phyloP scores from a whole-genome alignment of 2,888 invertebrate species.

The Protophormia terraenovae region DNA sequence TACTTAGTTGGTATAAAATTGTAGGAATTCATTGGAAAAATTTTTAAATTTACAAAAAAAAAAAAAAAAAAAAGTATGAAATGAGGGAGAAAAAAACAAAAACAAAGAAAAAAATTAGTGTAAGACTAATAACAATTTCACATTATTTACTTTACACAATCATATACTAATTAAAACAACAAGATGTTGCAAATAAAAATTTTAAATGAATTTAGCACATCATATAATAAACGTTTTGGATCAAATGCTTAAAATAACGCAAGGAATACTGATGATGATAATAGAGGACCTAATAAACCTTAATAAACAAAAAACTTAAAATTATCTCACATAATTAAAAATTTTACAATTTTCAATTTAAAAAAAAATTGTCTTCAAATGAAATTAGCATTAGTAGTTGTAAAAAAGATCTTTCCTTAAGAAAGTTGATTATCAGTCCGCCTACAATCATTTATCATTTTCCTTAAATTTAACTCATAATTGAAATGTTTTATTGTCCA shows the following conservation, averaged over 20 bases:
- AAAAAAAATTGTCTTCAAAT: not conserved
- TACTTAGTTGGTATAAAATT: too few species aligned
- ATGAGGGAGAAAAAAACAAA: not conserved
- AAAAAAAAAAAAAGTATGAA: not conserved
- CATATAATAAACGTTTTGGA: too few species aligned
- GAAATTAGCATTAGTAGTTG: too few species aligned
- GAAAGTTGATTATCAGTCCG: too few species aligned
- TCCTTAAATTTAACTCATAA: not conserved
- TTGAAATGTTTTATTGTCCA: constrained; percentile 42
- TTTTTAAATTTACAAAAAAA: not conserved
- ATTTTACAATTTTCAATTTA: not conserved
- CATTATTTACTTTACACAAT: not conserved
- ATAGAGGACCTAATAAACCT: too few species aligned
- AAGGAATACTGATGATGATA: too few species aligned
- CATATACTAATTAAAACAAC: not conserved
- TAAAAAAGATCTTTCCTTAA: too few species aligned
- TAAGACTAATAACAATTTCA: not conserved
- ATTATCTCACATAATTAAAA: too few species aligned
- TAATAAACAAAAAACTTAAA: too few species aligned
- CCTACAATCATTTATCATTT: not conserved
- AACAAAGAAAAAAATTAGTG: not conserved
- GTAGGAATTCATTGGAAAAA: not conserved
- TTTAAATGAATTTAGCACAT: not conserved
- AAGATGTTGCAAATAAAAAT: not conserved
- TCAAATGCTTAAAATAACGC: too few species aligned